These are phyloP conservation scores for Drosophila nasuta DNA, from an alignment of 1,140 invertebrate genomes.

Conservation along the genomic window DNA sequence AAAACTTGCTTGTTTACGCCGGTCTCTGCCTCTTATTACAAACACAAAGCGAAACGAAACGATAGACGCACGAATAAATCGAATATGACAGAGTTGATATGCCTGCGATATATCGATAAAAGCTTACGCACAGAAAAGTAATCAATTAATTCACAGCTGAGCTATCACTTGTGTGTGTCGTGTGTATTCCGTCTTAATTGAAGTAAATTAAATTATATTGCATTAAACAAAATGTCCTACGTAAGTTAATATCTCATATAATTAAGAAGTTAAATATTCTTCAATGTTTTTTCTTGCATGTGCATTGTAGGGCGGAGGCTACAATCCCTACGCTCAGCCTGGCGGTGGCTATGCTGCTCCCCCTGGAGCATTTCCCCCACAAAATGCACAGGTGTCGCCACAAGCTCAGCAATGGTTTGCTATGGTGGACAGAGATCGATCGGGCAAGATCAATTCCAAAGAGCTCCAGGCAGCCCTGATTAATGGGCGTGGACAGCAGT, in stretches of 20 bases:
- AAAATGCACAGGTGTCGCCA: conserved; percentile 85
- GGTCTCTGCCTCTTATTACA: conserved; percentile 20
- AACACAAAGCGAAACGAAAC: conserved; percentile 15
- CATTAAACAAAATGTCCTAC: conserved; percentile 64
- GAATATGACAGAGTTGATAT: conserved; percentile 8
- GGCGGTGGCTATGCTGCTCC: conserved; percentile 71
- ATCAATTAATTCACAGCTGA: conserved; percentile 29
- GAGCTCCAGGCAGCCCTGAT: conserved; percentile 94
- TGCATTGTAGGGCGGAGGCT: conserved; percentile 61
- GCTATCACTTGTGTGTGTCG: conserved; percentile 16
- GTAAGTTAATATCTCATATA: conserved; percentile 34
- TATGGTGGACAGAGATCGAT: conserved; percentile 92
- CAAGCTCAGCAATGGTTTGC: conserved; percentile 93
- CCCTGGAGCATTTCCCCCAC: conserved; percentile 81
- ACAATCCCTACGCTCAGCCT: conserved; percentile 71
- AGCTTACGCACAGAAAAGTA: neutral
- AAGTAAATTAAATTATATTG: conserved; percentile 20
- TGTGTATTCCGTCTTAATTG: conserved; percentile 27
- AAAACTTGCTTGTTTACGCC: conserved; percentile 57
- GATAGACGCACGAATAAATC: conserved; percentile 8
- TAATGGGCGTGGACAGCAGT: conserved; percentile 94
- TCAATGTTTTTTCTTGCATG: neutral
- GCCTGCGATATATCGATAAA: conserved; percentile 19
- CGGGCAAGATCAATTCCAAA: conserved; percentile 91
- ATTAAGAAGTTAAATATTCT: neutral